Conservation (phyloP, 2,797 vertebrate species). For the Phataginus tetradactyla region DNA sequence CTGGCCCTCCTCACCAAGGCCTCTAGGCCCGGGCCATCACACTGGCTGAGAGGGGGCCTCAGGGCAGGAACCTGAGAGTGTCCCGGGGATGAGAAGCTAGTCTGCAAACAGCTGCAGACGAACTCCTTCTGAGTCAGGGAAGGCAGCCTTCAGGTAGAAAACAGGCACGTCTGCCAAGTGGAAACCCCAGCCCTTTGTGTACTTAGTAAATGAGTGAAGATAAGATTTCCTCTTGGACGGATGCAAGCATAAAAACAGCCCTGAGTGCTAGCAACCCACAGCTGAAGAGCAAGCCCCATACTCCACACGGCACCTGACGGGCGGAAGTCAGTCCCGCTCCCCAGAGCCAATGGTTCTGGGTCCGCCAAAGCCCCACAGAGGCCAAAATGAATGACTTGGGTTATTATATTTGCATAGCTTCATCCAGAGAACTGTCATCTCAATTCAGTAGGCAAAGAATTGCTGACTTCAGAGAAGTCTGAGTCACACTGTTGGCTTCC, state of each 20-base stretch:
- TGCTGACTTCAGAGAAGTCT: neutral
- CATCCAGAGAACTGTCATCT: neutral
- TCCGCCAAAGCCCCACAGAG: constrained; percentile 35
- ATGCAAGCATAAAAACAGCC: constrained; percentile 80
- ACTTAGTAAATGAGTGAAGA: constrained; percentile 82
- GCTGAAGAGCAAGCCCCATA: constrained; percentile 68
- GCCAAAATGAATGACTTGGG: constrained; percentile 59
- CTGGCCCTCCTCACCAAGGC: too few relatives aligned
- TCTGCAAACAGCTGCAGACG: constrained; percentile 65
- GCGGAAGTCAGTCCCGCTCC: neutral
- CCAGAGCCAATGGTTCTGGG: neutral
- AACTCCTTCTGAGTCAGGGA: constrained; percentile 83
- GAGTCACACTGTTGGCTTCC: neutral
- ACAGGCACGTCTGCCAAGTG: constrained; percentile 84
- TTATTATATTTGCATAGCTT: constrained; percentile 48
- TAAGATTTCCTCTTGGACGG: constrained; percentile 84
- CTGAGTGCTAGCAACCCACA: constrained; percentile 57
- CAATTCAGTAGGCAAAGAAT: constrained; percentile 42
- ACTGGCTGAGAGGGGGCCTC: constrained; percentile 51
- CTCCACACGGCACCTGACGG: constrained; percentile 55
- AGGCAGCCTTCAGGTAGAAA: constrained; percentile 82
- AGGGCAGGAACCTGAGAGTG: constrained; percentile 12
- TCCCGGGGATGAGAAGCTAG: constrained; percentile 69
- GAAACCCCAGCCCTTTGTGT: constrained; percentile 86
- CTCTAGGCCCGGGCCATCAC: neutral